A percentile compares a stretch with the other conserved stretches of the same genome.
These are phyloP conservation scores for Venusia cambrica DNA, from an alignment of 2,888 invertebrate species.

Conservation along the genomic window DNA sequence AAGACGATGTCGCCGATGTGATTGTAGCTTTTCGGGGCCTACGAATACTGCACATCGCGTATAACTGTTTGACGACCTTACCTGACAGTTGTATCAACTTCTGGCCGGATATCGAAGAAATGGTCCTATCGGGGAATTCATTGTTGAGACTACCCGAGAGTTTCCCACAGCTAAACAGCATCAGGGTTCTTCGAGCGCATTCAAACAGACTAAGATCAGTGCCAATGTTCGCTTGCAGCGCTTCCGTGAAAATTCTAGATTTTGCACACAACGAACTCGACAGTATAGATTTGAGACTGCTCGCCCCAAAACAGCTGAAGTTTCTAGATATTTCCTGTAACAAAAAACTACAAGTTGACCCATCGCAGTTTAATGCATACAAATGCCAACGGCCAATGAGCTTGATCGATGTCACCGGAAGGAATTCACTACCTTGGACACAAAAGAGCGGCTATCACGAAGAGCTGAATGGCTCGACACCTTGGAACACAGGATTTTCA, in stretches of 20 bases:
- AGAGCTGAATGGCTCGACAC: conserved; percentile 80
- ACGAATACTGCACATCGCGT: conserved; percentile 87
- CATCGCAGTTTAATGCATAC: conserved; percentile 89
- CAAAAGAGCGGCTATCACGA: conserved; percentile 75
- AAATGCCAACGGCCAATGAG: conserved; percentile 90
- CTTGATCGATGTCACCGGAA: conserved; percentile 91
- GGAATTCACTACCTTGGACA: conserved; percentile 84
- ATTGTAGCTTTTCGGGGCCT: conserved; percentile 84
- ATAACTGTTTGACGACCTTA: conserved; percentile 87
- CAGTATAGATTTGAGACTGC: conserved; percentile 86
- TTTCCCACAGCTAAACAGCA: conserved; percentile 85
- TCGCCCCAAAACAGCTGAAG: conserved; percentile 91
- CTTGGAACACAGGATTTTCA: conserved; percentile 92
- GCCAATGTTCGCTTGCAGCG: conserved; percentile 88
- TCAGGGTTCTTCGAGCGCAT: conserved; percentile 89
- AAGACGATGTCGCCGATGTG: conserved; percentile 85
- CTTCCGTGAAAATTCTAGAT: conserved; percentile 88
- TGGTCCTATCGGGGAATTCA: conserved; percentile 91
- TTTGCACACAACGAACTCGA: conserved; percentile 93
- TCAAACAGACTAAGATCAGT: conserved; percentile 89
- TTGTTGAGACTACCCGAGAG: conserved; percentile 88
- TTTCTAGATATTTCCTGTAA: conserved; percentile 93
- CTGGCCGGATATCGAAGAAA: conserved; percentile 90
- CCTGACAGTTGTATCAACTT: conserved; percentile 87
- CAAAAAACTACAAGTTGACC: conserved; percentile 89